Evolutionary conservation across 2,113 vertebrate genomes (phyloP), one percentile per base, ranked within the genome.

Genomic region (Falco punctatus): DNA sequence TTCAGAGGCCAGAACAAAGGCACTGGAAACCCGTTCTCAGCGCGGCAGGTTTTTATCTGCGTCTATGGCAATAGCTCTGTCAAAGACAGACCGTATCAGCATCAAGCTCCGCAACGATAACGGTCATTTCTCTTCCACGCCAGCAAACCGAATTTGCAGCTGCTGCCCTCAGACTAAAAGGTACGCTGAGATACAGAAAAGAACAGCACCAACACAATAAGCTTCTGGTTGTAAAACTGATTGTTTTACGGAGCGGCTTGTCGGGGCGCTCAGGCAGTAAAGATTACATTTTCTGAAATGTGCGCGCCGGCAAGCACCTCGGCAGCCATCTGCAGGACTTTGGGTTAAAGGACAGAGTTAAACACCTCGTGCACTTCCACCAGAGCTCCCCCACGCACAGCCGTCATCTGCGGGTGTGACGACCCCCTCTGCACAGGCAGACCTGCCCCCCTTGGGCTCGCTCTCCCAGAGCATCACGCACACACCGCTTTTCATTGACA

Each of bases 321-420:
- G 5, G 78, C 46, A 64, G 44, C 1, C 21, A 0, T 6, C 3
- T 17, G 64, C 2, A 70, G 67, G 6, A 33, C 5, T 11, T 16
- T 2, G 10, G 48, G 65, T 12, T 70, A 23, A 38, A 74, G 71
- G 58, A 52, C 46, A 15, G 61, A 15, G 11, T 12, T 13, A 8
- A 64, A 26, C 75, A 22, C 69, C 77, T n/a, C 4, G 6, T 1
- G 5, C 10, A 2, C 70, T 64, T 42, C 66, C 62, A 2, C 3
- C 46, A 22, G 23, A 44, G 81, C 28, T 52, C 9, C 24, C n/a
- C 33, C n/a, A 23, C 2, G 4, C 54, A 4, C 28, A 22, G 49
- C 0, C 2, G 8, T 10, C 5, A 4, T 23, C 57, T 28, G 6
- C 8, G 20, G 15, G 67, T 0, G 67, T 0, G 26, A 27, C 0